A percentile compares a stretch with the other conserved stretches of the same genome.
Evolutionary conservation across 2,113 vertebrate genomes (phyloP).

Genomic region (Dinomys branickii): DNA sequence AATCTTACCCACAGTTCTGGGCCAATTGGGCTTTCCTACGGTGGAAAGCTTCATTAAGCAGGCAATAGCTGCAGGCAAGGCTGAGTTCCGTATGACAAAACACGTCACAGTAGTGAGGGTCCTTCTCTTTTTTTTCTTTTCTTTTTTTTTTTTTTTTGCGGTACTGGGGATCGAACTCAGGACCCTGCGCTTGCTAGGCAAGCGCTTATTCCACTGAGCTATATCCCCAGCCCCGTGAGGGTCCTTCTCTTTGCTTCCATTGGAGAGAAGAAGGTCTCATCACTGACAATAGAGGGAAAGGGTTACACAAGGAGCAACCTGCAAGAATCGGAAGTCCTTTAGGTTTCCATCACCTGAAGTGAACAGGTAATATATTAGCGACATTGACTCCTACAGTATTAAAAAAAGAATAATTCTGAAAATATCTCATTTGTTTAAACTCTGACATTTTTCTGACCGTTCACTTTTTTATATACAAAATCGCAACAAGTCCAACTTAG

Average conservation of each 20-base stretch:
- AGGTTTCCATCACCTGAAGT: background rate
- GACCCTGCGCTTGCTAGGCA: too few relatives aligned
- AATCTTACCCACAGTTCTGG: background rate
- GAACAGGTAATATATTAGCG: background rate
- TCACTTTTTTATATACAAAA: background rate
- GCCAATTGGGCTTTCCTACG: rapidly evolving
- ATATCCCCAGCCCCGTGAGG: too few relatives aligned
- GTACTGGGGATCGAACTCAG: too few relatives aligned
- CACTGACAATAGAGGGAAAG: rapidly evolving
- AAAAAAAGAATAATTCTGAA: background rate
- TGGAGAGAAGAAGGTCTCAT: background rate
- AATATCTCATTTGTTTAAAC: background rate
- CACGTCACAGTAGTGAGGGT: too few relatives aligned
- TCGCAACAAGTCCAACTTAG: background rate
- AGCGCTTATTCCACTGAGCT: too few relatives aligned
- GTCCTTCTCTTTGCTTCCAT: background rate
- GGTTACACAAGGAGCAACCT: rapidly evolving
- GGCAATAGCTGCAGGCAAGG: background rate
- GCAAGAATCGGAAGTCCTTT: background rate
- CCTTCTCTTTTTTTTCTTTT: background rate
- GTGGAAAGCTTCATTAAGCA: background rate
- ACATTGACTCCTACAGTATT: background rate
- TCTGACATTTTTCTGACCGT: background rate
- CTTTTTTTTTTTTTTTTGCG: too few relatives aligned
- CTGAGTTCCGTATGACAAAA: rapidly evolving